Base-by-base conservation (phyloP, 2,113 vertebrate genomes). In the Emberiza fucata region DNA sequence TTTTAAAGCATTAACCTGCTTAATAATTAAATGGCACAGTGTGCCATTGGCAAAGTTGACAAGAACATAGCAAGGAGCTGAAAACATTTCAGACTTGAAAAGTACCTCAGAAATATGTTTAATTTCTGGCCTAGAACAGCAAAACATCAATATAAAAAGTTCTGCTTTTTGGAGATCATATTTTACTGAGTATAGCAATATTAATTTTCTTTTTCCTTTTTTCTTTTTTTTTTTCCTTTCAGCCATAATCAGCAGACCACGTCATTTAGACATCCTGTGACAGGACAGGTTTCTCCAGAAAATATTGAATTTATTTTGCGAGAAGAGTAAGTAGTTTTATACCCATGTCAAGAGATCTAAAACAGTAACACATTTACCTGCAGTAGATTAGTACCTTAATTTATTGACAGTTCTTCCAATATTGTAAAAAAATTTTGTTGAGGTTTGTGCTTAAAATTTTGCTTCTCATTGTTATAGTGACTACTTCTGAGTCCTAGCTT, bases 171-270 rank as follows among this genome's bases (percentile, higher is more conserved):
- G 81, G 73, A 81, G 13, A 42, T 70, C 31, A 47, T 56, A 29
- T 79, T 75, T 90, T 92, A 76, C 19, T 25, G 20, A 78, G 15
- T 56, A 86, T 54, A 84, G 57, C 53, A 37, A 88, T 91, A 78
- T 61, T 94, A 92, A 81, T 95, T 91, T 89, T 16, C 35, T 82
- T 73, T 91, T 90, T 53, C 57, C 33, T 53, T 65, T 76, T 73
- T 84, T 86, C 14, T 51, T 59, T 72, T 61, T 64, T 64, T 83
- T 94, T 87, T 54, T 61, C 94, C 66, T 95, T 97, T 88, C 97
- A 99, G 99, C 98, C 99, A 99, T 98, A 99, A 99, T 98, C 98
- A 98, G 96, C 98, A 98, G 97, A 97, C 98, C 76, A 99, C 99
- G 18, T 98, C 99, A 5, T 99, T 99, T 98, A 98, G 98, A 80